phyloP scores from a whole-genome alignment of 2,113 vertebrate species.

The Spizaetus ornatus region DNA sequence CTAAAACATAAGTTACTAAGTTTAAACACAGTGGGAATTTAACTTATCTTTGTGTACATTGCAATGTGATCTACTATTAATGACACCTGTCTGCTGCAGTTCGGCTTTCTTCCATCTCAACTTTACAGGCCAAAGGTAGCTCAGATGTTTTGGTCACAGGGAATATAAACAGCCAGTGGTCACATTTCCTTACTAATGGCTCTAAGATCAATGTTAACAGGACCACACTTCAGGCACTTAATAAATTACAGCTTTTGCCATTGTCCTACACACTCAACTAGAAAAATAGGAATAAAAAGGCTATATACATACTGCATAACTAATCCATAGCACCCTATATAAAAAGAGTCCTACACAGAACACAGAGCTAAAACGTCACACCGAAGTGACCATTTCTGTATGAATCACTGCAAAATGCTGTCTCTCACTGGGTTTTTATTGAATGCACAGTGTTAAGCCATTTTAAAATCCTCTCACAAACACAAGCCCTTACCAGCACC shows the following conservation, averaged over 20 bases:
- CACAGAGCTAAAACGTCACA: not conserved
- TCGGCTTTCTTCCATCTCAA: not conserved
- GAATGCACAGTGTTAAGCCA: not conserved
- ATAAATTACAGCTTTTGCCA: not conserved
- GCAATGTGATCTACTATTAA: not conserved
- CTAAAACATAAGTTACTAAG: not conserved
- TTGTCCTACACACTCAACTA: not conserved
- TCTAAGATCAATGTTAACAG: not conserved
- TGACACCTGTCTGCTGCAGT: fast-evolving
- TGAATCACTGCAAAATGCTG: not conserved
- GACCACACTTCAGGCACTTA: not conserved
- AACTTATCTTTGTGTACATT: not conserved
- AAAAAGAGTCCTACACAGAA: not conserved
- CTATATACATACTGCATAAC: not conserved
- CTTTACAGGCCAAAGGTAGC: not conserved
- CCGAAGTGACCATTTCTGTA: not conserved
- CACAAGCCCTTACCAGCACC: not conserved
- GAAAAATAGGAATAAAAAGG: not conserved
- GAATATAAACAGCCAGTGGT: not conserved
- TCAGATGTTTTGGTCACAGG: not conserved
- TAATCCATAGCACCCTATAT: not conserved
- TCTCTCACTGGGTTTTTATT: not conserved
- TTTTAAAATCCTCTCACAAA: not conserved
- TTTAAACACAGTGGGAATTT: not conserved
- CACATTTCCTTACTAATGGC: not conserved